Evolutionary conservation across 1,140 invertebrate genomes (phyloP), one percentile per base, ranked within the genome.

Genomic region (Caerostris darwini): DNA sequence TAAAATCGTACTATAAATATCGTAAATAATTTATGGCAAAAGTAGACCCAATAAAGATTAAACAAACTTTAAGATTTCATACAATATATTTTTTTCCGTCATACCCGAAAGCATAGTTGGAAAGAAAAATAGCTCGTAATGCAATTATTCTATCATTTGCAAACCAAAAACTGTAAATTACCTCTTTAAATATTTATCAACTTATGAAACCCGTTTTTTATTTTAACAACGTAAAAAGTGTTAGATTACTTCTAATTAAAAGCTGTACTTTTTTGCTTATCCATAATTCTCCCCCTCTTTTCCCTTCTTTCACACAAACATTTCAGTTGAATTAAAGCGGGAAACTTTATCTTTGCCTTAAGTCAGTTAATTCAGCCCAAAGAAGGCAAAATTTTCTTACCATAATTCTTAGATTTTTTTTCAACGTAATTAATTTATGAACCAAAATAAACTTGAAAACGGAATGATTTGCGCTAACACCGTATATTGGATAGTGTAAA

Each of bases 91-190:
- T 50, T 77, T 77, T 77, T 17, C 12, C 34, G 50, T 10, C 7
- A 50, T 53, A 77, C 71, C 71, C 19, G 71, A 77, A 77, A 77
- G 34, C 71, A 77, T 77, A 12, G 12, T 77, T 12, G 19, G 53
- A 50, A 77, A 77, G 34, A 77, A 50, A 50, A 77, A 77, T 77
- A 50, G 6, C 19, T 7, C 34, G 50, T 77, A 77, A 77, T 77
- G 53, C 34, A 77, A 77, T 77, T 77, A 77, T 77, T 77, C 19
- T 50, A 77, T 77, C 19, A 77, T 77, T 77, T 77, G 71, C 71
- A 77, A 77, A 77, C 71, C 71, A 77, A 77, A 77, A 77, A 77
- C 71, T 77, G 71, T 77, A 77, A 77, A 77, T 77, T 77, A 77
- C 71, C 71, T 77, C 71, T 77, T 77, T 77, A 77, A 77, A 77